Percentiles rank a stretch among this genome's conserved stretches.
Evolutionary conservation across 2,113 vertebrate genomes (phyloP).

Genomic region (Tachysurus vachellii): DNA sequence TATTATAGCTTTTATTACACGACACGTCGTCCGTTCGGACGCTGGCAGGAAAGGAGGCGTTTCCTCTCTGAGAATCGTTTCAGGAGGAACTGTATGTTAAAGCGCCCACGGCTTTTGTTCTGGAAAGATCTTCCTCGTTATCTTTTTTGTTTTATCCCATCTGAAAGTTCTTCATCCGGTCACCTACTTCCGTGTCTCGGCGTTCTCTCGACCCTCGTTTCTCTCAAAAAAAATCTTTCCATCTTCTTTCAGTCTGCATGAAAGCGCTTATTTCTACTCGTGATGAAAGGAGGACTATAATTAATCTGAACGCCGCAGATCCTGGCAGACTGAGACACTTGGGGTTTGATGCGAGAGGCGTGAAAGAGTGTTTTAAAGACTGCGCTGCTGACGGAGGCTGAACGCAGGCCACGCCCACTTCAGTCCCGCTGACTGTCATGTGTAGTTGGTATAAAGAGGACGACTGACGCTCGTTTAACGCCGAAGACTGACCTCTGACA

Average conservation of each 20-base stretch:
- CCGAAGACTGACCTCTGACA: neutral
- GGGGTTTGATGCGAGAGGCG: slow-evolving; percentile 54
- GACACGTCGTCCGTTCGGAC: neutral
- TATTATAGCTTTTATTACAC: slow-evolving; percentile 50
- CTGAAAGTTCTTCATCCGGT: neutral
- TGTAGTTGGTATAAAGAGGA: neutral
- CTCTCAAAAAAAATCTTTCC: slow-evolving; percentile 33
- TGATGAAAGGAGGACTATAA: slow-evolving; percentile 65
- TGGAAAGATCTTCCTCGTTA: neutral
- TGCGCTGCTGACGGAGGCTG: neutral
- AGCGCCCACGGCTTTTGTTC: neutral
- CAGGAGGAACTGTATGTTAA: neutral
- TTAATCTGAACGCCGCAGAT: slow-evolving; percentile 70
- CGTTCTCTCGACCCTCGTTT: neutral
- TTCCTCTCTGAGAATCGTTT: neutral
- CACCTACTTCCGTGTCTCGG: neutral
- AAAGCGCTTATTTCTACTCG: slow-evolving; percentile 67
- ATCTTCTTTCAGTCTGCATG: slow-evolving; percentile 72
- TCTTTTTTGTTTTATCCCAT: neutral
- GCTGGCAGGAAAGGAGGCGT: neutral
- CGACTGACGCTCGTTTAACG: neutral
- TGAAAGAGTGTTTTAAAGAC: slow-evolving; percentile 69
- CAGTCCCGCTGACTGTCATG: neutral
- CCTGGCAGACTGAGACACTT: slow-evolving; percentile 68
- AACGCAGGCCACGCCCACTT: slow-evolving; percentile 3